Evolutionary conservation across 2,113 vertebrate genomes (phyloP).

Genomic region (Orycteropus afer): DNA sequence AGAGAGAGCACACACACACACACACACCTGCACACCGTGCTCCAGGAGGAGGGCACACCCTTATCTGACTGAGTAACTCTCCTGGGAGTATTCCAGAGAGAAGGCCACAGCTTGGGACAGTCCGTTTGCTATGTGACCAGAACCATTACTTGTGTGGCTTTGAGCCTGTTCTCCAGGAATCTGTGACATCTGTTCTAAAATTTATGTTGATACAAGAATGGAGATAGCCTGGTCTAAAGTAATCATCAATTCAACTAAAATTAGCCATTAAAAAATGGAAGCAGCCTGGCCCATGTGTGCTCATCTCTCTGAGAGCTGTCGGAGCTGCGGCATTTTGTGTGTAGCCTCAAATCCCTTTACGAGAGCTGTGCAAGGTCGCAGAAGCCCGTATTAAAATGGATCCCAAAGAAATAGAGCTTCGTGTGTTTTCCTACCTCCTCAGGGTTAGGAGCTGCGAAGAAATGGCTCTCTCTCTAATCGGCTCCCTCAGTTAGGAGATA

Average conservation of each 20-base stretch:
- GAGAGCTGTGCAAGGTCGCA: neutral
- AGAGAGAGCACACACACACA: too few species aligned
- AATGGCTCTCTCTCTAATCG: slow-evolving; percentile 51
- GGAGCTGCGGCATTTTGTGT: neutral
- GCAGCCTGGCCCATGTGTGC: slow-evolving; percentile 7
- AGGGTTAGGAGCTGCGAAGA: slow-evolving; percentile 17
- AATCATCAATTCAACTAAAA: slow-evolving; percentile 51
- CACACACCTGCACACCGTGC: too few species aligned
- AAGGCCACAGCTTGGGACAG: neutral
- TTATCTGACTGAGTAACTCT: neutral
- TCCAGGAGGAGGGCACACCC: neutral
- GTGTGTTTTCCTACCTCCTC: neutral
- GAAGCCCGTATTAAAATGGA: neutral
- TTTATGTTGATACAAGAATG: neutral
- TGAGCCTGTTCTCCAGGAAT: slow-evolving; percentile 16
- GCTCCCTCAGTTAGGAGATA: neutral
- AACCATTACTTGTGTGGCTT: neutral
- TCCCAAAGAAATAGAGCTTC: slow-evolving; percentile 38
- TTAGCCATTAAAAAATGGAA: slow-evolving; percentile 31
- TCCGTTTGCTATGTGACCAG: neutral
- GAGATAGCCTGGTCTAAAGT: slow-evolving; percentile 7
- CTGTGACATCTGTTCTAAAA: slow-evolving; percentile 23
- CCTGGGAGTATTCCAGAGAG: neutral
- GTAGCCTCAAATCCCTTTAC: slow-evolving; percentile 54
- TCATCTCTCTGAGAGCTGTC: slow-evolving; percentile 35